phyloP scores from a whole-genome alignment of 2,888 invertebrate species.

The Smittia sp. region DNA sequence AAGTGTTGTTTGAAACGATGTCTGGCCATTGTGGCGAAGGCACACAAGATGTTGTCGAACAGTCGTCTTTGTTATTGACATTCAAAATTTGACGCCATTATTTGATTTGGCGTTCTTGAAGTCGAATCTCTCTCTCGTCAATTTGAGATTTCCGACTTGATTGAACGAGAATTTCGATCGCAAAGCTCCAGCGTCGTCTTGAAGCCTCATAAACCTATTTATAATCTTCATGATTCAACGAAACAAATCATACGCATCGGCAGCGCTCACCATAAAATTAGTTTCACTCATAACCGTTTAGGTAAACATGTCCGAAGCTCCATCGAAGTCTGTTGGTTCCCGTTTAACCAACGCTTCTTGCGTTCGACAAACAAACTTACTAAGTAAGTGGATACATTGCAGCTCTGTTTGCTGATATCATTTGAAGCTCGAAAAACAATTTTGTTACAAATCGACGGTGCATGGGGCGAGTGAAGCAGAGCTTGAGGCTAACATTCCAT shows the following conservation, averaged over 20 bases:
- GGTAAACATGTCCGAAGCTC: background rate
- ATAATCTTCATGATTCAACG: no score
- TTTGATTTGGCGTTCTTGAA: conserved; percentile 26
- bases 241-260: no score
- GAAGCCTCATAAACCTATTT: no score
- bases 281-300: conserved; percentile 32
- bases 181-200: no score
- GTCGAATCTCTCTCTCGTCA: background rate
- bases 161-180: no score
- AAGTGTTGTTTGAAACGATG: conserved; percentile 21
- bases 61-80: conserved; percentile 38
- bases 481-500: background rate
- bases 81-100: conserved; percentile 40
- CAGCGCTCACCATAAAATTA: conserved; percentile 34
- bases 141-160: conserved; percentile 14
- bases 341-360: background rate
- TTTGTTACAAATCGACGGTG: conserved; percentile 16
- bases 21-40: conserved; percentile 28
- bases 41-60: conserved; percentile 31
- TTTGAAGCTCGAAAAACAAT: conserved; percentile 4
- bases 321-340: background rate
- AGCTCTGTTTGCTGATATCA: conserved; percentile 24
- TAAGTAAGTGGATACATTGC: conserved; percentile 29
- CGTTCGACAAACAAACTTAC: conserved; percentile 22
- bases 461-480: background rate